Percentiles rank a stretch among this genome's conserved stretches.
These are phyloP conservation scores for Denticeps clupeoides DNA, from an alignment of 2,797 vertebrate species.

Conservation along the genomic window DNA sequence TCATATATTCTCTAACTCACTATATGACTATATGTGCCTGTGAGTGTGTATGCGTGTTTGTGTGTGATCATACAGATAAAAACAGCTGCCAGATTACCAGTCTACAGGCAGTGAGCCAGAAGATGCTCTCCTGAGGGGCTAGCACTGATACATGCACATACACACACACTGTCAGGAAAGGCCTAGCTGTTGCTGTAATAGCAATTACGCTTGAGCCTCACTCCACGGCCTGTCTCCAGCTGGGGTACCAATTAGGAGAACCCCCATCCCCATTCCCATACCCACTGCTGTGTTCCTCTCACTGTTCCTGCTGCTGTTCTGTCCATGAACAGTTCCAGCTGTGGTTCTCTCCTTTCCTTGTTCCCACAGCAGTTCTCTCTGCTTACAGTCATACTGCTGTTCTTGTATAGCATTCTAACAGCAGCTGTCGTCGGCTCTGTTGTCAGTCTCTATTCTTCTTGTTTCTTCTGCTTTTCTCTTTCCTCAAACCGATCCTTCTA, in stretches of 20 bases:
- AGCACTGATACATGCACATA: not conserved
- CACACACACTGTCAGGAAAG: constrained; percentile 11
- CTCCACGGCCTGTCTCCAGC: constrained; percentile 48
- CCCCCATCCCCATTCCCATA: not conserved
- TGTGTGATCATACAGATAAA: constrained; percentile 33
- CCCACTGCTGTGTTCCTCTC: not conserved
- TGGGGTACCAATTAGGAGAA: constrained; percentile 47
- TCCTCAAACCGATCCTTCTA: too few species aligned
- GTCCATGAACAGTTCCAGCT: too few species aligned
- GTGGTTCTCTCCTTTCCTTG: too few species aligned
- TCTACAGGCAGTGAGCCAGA: constrained; percentile 42
- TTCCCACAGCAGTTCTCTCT: too few species aligned
- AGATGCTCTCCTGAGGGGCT: constrained; percentile 32
- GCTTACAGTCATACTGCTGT: too few species aligned
- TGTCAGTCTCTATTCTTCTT: too few species aligned
- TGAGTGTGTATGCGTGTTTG: not conserved
- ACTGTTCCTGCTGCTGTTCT: too few species aligned
- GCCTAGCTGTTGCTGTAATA: constrained; percentile 57
- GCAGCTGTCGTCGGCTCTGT: too few species aligned
- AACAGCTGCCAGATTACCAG: constrained; percentile 47
- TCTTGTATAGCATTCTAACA: too few species aligned
- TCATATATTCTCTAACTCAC: constrained; percentile 20
- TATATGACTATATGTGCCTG: constrained; percentile 19
- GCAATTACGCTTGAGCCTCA: constrained; percentile 61
- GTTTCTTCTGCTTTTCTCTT: too few species aligned